Evolutionary conservation across 2,888 invertebrate genomes (phyloP).

Genomic region (Athalia cordata): DNA sequence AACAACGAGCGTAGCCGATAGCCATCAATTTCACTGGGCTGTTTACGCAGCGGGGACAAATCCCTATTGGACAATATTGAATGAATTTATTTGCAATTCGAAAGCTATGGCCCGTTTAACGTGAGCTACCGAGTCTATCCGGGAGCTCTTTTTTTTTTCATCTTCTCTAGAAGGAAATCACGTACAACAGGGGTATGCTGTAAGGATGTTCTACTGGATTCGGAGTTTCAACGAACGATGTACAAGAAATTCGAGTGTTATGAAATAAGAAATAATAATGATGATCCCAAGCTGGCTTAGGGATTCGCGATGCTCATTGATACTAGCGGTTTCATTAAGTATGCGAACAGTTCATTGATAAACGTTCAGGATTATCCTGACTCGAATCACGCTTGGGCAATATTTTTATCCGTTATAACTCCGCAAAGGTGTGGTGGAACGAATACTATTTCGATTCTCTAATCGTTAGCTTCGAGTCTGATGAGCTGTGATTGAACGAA

Average conservation of each 20-base stretch:
- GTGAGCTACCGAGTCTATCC: conserved; percentile 33
- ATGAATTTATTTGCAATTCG: conserved; percentile 51
- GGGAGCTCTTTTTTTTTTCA: conserved; percentile 14
- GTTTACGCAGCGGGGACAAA: conserved; percentile 41
- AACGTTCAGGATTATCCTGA: neutral
- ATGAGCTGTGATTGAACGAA: too few relatives aligned
- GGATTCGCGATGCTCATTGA: neutral
- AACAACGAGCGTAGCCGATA: conserved; percentile 13
- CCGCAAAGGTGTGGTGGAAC: too few relatives aligned
- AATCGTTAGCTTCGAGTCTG: too few relatives aligned
- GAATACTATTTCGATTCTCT: too few relatives aligned
- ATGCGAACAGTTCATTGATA: conserved; percentile 2
- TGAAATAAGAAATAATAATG: too few relatives aligned
- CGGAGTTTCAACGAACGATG: too few relatives aligned
- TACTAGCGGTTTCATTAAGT: neutral
- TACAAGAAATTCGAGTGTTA: too few relatives aligned
- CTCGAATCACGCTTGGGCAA: neutral
- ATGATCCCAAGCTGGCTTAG: too few relatives aligned
- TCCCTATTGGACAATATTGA: conserved; percentile 48
- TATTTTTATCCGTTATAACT: too few relatives aligned
- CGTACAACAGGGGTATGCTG: too few relatives aligned
- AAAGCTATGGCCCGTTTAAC: conserved; percentile 38
- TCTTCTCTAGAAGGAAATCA: neutral
- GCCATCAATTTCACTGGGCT: conserved; percentile 30
- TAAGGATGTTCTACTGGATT: too few relatives aligned